Percentiles rank a stretch among this genome's conserved stretches.
Conservation (phyloP, 2,113 vertebrate species). For the cat (Felis catus) region DNA sequence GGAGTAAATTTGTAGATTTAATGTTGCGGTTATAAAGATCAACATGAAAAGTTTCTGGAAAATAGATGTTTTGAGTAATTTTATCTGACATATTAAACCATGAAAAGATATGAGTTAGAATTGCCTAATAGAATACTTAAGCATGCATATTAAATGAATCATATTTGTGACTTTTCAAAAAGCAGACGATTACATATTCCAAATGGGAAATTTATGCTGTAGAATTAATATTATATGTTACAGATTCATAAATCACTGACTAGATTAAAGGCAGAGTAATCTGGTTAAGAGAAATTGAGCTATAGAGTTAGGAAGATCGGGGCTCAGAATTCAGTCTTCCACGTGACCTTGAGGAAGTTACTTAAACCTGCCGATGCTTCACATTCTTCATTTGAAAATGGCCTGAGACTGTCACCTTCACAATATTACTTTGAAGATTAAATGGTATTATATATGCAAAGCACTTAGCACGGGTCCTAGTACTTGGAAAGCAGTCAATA, state of each 20-base stretch:
- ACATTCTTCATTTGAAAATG: conserved; percentile 39
- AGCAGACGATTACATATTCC: conserved; percentile 24
- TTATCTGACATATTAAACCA: conserved; percentile 54
- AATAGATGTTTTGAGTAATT: conserved; percentile 63
- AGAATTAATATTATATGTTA: conserved; percentile 37
- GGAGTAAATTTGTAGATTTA: conserved; percentile 56
- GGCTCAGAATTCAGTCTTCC: not conserved
- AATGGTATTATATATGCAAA: not conserved
- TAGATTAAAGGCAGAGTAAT: not conserved
- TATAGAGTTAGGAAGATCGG: not conserved
- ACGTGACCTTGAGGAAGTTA: not conserved
- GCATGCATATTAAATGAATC: conserved; percentile 55
- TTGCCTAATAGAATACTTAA: conserved; percentile 63
- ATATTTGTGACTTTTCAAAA: conserved; percentile 62
- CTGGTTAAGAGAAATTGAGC: not conserved
- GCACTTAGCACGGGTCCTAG: not conserved
- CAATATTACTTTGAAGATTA: not conserved
- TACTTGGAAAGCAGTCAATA: not conserved
- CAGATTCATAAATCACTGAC: conserved; percentile 49
- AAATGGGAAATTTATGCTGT: conserved; percentile 49
- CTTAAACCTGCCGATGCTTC: not conserved
- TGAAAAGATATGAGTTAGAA: conserved; percentile 57
- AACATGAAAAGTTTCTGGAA: conserved; percentile 48
- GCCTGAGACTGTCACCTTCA: not conserved
- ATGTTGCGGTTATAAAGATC: conserved; percentile 47